Evolutionary conservation across 2,888 invertebrate genomes (phyloP).

Genomic region (Drosophila maculinotata): DNA sequence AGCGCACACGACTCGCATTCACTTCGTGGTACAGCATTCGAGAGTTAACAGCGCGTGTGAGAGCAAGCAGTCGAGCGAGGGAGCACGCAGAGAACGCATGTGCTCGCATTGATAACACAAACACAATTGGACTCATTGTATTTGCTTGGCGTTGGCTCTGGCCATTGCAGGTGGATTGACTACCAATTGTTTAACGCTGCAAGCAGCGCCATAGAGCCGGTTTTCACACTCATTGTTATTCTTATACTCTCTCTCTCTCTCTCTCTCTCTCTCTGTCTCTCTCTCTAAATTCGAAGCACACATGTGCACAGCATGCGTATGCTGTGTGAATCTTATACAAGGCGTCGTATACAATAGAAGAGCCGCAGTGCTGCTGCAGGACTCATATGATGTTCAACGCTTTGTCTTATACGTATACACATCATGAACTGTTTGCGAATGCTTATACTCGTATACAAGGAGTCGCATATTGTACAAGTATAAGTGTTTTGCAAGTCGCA

Average conservation of each 20-base stretch:
- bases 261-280: neutral
- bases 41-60: slow-evolving; percentile 10
- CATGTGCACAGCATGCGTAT: too few relatives aligned
- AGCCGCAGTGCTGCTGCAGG: neutral
- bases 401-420: slow-evolving; percentile 1
- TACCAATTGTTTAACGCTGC: slow-evolving; percentile 9
- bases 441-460: slow-evolving; percentile 1
- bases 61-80: neutral
- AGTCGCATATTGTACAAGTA: neutral
- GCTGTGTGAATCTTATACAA: slow-evolving; percentile 3
- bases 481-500: neutral
- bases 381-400: neutral
- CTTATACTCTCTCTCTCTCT: slow-evolving; percentile 26
- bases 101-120: slow-evolving; percentile 47
- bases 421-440: neutral
- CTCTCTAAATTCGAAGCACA: neutral
- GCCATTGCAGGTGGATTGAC: slow-evolving; percentile 41
- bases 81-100: slow-evolving; percentile 17
- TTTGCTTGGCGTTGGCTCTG: slow-evolving; percentile 22
- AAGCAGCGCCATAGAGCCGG: slow-evolving; percentile 32
- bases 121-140: slow-evolving; percentile 40
- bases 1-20: slow-evolving; percentile 18
- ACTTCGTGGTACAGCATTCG: slow-evolving; percentile 34
- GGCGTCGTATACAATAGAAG: neutral
- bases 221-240: slow-evolving; percentile 14